Evolutionary conservation across 2,888 invertebrate genomes (phyloP).

Genomic region (Acleris sparsana): DNA sequence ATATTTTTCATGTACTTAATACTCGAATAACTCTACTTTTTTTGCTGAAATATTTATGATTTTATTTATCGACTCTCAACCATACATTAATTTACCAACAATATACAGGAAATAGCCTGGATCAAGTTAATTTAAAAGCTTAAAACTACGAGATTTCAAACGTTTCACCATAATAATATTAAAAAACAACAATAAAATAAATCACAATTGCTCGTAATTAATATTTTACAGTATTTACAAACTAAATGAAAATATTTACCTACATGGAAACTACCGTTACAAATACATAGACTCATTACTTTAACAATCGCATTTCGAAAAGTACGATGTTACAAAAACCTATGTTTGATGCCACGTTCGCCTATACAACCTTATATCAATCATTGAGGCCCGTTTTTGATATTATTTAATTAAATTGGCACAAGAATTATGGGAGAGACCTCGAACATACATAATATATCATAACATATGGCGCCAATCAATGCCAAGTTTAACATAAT

Average conservation of each 20-base stretch:
- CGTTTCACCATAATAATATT: constrained; percentile 29
- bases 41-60: too few relatives aligned
- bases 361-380: too few relatives aligned
- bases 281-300: background rate
- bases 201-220: constrained; percentile 34
- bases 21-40: too few relatives aligned
- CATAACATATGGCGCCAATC: background rate
- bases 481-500: background rate
- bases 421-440: too few relatives aligned
- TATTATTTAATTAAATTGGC: too few relatives aligned
- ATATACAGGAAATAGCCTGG: background rate
- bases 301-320: too few relatives aligned
- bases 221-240: constrained; percentile 37
- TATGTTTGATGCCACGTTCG: too few relatives aligned
- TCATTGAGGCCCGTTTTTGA: too few relatives aligned
- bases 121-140: background rate
- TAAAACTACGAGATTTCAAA: constrained; percentile 33
- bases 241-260: constrained; percentile 14
- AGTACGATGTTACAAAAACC: too few relatives aligned
- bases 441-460: background rate
- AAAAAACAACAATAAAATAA: constrained; percentile 32
- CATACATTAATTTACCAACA: background rate
- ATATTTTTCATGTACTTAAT: too few relatives aligned
- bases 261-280: constrained; percentile 8
- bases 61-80: too few relatives aligned